These are phyloP conservation scores for Hyperoplus immaculatus DNA, from an alignment of 2,797 vertebrate genomes.

Conservation along the genomic window DNA sequence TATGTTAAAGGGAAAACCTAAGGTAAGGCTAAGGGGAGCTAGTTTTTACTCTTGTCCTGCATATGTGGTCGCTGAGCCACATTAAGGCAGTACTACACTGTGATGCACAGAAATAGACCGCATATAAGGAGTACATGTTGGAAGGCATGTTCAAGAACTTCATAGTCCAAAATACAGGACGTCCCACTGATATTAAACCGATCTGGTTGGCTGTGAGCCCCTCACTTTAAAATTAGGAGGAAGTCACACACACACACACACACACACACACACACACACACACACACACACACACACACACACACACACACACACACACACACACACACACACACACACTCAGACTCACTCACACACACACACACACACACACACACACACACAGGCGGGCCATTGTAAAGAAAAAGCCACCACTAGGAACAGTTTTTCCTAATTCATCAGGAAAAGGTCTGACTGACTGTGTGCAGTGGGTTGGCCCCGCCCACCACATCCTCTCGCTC, in stretches of 20 bases:
- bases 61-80: not conserved
- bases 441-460: conserved; percentile 43
- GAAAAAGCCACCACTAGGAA: conserved; percentile 44
- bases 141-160: conserved; percentile 20
- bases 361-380: conserved; percentile 59
- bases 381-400: conserved; percentile 69
- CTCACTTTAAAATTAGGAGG: conserved; percentile 56
- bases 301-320: conserved; percentile 58
- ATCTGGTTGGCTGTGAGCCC: conserved; percentile 25
- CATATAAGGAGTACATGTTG: not conserved
- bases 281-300: conserved; percentile 58
- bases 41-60: not conserved
- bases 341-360: conserved; percentile 58
- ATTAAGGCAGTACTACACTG: conserved; percentile 6
- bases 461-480: conserved; percentile 61
- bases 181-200: conserved; percentile 25
- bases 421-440: conserved; percentile 53
- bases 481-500: conserved; percentile 79
- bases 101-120: conserved; percentile 16
- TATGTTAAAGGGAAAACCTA: no score
- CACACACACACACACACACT: conserved; percentile 58
- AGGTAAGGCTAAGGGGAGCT: not conserved
- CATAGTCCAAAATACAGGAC: conserved; percentile 26
- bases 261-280: conserved; percentile 59
- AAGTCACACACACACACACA: conserved; percentile 60